phyloP scores from a whole-genome alignment of 2,113 vertebrate species.

The Actinemys pallida region DNA sequence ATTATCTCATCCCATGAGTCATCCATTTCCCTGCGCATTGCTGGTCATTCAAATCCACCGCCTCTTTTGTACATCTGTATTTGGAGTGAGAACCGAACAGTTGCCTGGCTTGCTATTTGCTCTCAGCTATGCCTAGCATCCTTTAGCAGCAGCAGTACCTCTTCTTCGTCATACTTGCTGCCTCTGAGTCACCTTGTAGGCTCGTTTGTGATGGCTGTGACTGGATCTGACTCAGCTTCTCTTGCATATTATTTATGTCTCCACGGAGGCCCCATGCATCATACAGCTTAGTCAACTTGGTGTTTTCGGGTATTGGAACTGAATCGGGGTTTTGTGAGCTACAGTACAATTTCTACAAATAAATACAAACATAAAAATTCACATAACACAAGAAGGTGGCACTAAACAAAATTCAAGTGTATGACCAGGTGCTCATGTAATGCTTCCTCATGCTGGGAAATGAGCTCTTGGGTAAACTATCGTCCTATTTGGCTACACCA shows the following conservation, averaged over 20 bases:
- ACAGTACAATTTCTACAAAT: not conserved
- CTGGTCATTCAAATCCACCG: not conserved
- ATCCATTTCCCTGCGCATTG: not conserved
- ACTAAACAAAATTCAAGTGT: not conserved
- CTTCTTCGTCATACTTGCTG: fast-evolving
- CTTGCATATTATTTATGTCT: not conserved
- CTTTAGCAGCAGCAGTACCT: not conserved
- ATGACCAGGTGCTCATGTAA: fast-evolving
- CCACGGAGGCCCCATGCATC: slow-evolving; percentile 13
- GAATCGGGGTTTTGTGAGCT: not conserved
- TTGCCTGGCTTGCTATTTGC: not conserved
- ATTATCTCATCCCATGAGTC: not conserved
- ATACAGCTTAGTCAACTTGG: slow-evolving; percentile 23
- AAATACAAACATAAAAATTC: too few relatives aligned
- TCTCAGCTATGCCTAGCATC: fast-evolving
- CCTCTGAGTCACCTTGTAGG: fast-evolving
- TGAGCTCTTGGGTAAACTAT: not conserved
- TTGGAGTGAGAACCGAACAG: not conserved
- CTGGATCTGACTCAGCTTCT: not conserved
- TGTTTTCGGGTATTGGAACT: not conserved
- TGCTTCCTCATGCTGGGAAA: not conserved
- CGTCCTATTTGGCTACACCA: not conserved
- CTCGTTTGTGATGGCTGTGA: fast-evolving
- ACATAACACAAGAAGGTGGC: fast-evolving
- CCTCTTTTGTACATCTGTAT: not conserved